Conservation (phyloP, 1,140 invertebrate genomes). For the Drosophila murphyi region DNA sequence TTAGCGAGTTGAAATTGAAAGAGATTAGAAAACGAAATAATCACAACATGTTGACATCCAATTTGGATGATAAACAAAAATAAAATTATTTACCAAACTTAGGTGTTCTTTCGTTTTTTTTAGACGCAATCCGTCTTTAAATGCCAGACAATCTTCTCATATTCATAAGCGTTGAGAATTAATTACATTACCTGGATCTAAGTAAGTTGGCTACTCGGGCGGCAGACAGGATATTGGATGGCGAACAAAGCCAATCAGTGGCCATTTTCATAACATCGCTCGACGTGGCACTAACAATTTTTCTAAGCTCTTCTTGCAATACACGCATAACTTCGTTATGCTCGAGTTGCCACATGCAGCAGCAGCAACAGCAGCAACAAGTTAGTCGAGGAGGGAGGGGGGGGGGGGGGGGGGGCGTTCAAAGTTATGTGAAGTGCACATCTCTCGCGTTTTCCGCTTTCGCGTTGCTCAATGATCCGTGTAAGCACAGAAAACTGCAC, state of each 20-base stretch:
- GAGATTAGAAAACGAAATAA: too few relatives aligned
- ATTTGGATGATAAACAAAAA: background rate
- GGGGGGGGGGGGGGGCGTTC: conserved; percentile 7
- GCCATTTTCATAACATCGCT: conserved; percentile 39
- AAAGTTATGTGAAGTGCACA: conserved; percentile 56
- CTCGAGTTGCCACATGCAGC: conserved; percentile 41
- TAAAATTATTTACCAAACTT: too few relatives aligned
- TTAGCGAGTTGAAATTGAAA: too few relatives aligned
- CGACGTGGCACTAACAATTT: conserved; percentile 42
- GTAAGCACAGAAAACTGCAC: conserved; percentile 76
- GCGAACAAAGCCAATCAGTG: conserved; percentile 69
- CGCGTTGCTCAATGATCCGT: conserved; percentile 81
- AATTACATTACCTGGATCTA: conserved; percentile 9
- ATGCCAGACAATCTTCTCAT: too few relatives aligned
- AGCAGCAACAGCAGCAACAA: conserved; percentile 1
- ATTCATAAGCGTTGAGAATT: background rate
- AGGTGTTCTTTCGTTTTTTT: background rate
- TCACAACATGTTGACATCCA: conserved; percentile 3
- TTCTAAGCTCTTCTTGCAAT: conserved; percentile 39
- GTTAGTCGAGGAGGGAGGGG: too few relatives aligned
- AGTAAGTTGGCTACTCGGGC: conserved; percentile 18
- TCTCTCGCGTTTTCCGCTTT: conserved; percentile 73
- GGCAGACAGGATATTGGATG: conserved; percentile 8
- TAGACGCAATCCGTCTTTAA: background rate
- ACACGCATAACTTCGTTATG: conserved; percentile 62